Conservation (phyloP, 2,888 invertebrate species). For the Eulithis testata region DNA sequence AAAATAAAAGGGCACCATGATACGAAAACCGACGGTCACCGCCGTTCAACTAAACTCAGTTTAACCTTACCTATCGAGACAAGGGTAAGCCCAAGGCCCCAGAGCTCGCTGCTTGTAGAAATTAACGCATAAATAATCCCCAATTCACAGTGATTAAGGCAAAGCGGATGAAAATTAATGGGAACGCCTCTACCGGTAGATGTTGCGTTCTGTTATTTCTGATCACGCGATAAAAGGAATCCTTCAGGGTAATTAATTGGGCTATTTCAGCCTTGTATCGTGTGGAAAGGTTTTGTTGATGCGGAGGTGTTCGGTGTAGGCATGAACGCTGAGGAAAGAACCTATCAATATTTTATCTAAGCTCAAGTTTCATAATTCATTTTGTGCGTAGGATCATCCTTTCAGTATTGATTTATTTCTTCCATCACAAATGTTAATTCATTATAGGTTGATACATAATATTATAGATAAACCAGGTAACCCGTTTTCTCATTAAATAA, state of each 20-base stretch:
- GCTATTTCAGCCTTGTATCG: conserved; percentile 34
- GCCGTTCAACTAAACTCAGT: conserved; percentile 7
- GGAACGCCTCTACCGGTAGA: conserved; percentile 48
- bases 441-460: no score
- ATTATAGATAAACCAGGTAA: no score
- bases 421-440: no score
- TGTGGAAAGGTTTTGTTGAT: conserved; percentile 16
- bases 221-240: conserved; percentile 57
- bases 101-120: conserved; percentile 38
- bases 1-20: no score
- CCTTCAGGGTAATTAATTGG: conserved; percentile 53
- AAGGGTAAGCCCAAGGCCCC: conserved; percentile 40
- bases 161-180: conserved; percentile 66
- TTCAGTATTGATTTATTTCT: no score
- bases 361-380: neutral
- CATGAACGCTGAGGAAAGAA: neutral
- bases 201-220: conserved; percentile 53
- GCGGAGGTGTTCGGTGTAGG: conserved; percentile 9
- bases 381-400: no score
- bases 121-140: conserved; percentile 44
- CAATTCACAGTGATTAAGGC: conserved; percentile 57
- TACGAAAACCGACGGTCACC: neutral
- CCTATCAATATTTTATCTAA: neutral
- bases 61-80: conserved; percentile 38
- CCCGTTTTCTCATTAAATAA: no score